phyloP scores from a whole-genome alignment of 1,140 invertebrate species.

The Pseudomyrmex sp. region DNA sequence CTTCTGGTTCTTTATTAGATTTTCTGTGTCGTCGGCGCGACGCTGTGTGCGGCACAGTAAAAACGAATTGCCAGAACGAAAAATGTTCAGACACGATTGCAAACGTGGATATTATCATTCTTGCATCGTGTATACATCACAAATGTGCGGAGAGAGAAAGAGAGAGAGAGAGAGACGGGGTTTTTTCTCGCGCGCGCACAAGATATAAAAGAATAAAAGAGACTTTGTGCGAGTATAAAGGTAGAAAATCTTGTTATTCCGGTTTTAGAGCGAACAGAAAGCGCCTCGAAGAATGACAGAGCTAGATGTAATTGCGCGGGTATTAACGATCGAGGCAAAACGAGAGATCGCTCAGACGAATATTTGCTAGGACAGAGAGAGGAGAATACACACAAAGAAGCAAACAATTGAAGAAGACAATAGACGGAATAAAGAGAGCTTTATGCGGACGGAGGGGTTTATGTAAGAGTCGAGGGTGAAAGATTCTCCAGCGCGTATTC shows the following conservation, averaged over 20 bases:
- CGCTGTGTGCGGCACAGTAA: not conserved
- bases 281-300: not conserved
- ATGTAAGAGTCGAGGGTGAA: not conserved
- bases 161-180: not conserved
- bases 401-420: constrained; percentile 11
- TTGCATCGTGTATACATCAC: not conserved
- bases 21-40: constrained; percentile 33
- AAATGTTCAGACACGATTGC: constrained; percentile 26
- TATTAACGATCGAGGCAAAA: not conserved
- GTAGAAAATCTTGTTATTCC: constrained; percentile 1
- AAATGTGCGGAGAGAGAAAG: not conserved
- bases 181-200: not conserved
- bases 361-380: not conserved
- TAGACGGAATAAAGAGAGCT: constrained; percentile 15
- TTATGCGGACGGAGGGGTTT: not conserved
- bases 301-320: not conserved
- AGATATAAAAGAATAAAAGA: not conserved
- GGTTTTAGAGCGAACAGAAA: not conserved
- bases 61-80: constrained; percentile 3
- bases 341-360: not conserved
- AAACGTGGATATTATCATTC: not conserved
- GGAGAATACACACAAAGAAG: not conserved
- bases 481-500: not conserved
- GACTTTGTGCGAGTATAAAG: not conserved
- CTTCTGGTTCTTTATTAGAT: constrained; percentile 69